Percentiles rank a stretch among this genome's conserved stretches.
phyloP scores from a whole-genome alignment of 2,888 invertebrate genomes.

The Drosophila kuntzei region DNA sequence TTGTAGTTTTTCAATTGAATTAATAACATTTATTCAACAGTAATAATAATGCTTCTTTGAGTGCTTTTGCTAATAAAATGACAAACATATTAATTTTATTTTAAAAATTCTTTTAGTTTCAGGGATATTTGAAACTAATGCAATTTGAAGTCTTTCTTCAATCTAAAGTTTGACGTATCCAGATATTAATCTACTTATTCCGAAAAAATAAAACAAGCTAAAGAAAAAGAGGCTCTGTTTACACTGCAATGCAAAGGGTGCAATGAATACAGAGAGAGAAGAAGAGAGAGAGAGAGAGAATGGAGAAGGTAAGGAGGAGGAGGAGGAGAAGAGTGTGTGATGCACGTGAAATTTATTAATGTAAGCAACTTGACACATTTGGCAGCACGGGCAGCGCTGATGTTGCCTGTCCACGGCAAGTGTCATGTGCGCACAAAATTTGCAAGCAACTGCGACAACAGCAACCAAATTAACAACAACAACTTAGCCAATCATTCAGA shows the following conservation, averaged over 20 bases:
- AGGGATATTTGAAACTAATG: background rate
- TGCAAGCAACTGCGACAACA: constrained; percentile 66
- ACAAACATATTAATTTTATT: background rate
- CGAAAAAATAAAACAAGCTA: background rate
- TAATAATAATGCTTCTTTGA: background rate
- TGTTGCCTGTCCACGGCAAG: constrained; percentile 72
- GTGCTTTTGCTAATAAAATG: too few species aligned
- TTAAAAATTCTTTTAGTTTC: background rate
- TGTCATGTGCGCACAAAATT: constrained; percentile 81
- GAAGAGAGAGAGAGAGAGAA: background rate
- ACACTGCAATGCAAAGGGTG: background rate
- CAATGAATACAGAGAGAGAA: background rate
- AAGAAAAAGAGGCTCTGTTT: constrained; percentile 2
- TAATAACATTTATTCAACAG: too few species aligned
- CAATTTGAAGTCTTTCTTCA: background rate
- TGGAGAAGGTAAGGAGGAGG: background rate
- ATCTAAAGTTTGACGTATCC: background rate
- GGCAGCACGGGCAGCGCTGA: constrained; percentile 75
- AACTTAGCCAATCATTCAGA: constrained; percentile 71
- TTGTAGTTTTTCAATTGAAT: too few species aligned
- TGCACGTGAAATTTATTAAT: constrained; percentile 75
- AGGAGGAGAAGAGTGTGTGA: constrained; percentile 36
- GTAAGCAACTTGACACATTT: constrained; percentile 79
- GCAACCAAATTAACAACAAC: constrained; percentile 62
- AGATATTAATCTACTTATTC: constrained; percentile 8